Evolutionary conservation across 2,888 invertebrate species (phyloP), one percentile per base, ranked within the genome.

Genomic region (Subacronicta megacephala): DNA sequence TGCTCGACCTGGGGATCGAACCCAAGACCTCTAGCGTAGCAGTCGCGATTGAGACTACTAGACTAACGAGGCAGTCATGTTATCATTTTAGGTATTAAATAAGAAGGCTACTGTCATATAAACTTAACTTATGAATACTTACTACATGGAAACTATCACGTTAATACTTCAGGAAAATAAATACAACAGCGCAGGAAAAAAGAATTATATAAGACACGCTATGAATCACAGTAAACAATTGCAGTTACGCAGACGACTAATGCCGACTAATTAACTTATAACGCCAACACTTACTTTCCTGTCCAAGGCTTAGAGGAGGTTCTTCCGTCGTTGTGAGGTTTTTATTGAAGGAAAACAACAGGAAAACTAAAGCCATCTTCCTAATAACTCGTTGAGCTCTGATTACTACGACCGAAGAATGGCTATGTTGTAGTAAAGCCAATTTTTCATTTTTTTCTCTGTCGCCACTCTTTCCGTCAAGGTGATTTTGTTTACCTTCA

Each of bases 401-500:
- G n/a, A n/a, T n/a, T n/a, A n/a, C n/a, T n/a, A n/a, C n/a, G n/a
- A n/a, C n/a, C n/a, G n/a, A n/a, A n/a, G n/a, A n/a, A n/a, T n/a
- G n/a, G n/a, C n/a, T 44, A 45, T 31, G 45, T 38, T 31, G 35
- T 13, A 35, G 35, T 57, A 57, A 52, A 56, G 42, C 44, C 45
- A 54, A 44, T 59, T 57, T 62, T 65, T 49, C 20, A 6, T 6
- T 20, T 26, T 26, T 26, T 26, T 10, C 64, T 31, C 54, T 38
- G 12, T 54, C 18, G 17, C 47, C 38, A 26, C 45, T 62, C 57
- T 58, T 62, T 59, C 20, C 17, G 59, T 64, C 63, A 72, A 72
- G 55, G 70, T 50, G 46, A 62, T 52, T 46, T 55, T 62, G 43
- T 53, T 63, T 51, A 53, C 71, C 71, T 76, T 62, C 64, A 60